Percentiles rank a stretch among this genome's conserved stretches.
phyloP scores from a whole-genome alignment of 2,888 invertebrate species.

The Cephalotes varians region DNA sequence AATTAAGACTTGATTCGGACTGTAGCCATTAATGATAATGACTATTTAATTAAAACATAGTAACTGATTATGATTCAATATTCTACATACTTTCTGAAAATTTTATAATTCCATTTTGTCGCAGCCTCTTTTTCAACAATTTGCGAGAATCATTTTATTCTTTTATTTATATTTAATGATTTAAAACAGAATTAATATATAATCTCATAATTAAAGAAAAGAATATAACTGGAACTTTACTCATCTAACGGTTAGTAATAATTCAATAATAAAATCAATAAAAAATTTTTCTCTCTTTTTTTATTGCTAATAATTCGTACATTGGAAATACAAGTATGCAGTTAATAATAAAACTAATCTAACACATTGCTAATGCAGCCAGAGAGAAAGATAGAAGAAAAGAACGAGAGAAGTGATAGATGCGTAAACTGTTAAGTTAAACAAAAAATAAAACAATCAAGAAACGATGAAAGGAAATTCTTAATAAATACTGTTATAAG shows the following conservation, averaged over 20 bases:
- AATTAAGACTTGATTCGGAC: no score
- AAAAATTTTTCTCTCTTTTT: constrained; percentile 66
- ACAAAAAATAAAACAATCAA: constrained; percentile 17
- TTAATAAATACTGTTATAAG: constrained; percentile 50
- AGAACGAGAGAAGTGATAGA: constrained; percentile 6
- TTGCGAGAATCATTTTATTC: background rate
- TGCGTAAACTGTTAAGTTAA: constrained; percentile 3
- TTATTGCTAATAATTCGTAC: constrained; percentile 68
- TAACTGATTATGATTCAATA: background rate
- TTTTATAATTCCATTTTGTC: no score
- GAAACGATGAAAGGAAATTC: constrained; percentile 16
- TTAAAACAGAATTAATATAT: background rate
- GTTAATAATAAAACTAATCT: constrained; percentile 61
- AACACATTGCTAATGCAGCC: constrained; percentile 2
- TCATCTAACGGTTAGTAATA: background rate
- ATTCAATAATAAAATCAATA: constrained; percentile 25
- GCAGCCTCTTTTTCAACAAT: background rate
- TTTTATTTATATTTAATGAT: background rate
- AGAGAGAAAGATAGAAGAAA: background rate
- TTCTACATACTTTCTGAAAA: no score
- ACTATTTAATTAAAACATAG: background rate
- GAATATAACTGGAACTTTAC: background rate
- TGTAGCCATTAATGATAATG: no score
- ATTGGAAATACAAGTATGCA: constrained; percentile 65
- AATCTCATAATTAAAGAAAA: background rate